phyloP scores from a whole-genome alignment of 2,797 vertebrate genomes.

The Macrochelys suwanniensis region DNA sequence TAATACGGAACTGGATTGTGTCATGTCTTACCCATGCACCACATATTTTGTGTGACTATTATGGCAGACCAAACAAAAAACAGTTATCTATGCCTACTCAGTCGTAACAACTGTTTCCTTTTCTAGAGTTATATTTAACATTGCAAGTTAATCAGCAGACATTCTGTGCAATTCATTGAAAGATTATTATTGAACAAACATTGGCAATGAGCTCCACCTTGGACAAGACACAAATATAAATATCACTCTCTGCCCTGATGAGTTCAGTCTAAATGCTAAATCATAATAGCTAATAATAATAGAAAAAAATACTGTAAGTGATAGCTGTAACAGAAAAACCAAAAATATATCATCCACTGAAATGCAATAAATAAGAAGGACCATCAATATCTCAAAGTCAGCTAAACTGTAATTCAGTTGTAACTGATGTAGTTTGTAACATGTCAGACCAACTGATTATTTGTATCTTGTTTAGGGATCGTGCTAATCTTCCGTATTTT shows the following conservation, averaged over 20 bases:
- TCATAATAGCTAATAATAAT: not conserved
- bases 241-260: not conserved
- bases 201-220: not conserved
- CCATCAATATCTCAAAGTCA: not conserved
- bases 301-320: slow-evolving; percentile 16
- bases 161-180: not conserved
- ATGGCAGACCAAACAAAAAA: not conserved
- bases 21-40: not conserved
- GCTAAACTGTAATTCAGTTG: not conserved
- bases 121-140: not conserved
- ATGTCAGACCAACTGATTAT: slow-evolving; percentile 4
- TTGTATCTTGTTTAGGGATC: not conserved
- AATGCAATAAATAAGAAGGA: not conserved
- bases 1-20: not conserved
- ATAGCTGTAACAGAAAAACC: not conserved
- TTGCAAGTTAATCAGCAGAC: not conserved
- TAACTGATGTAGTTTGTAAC: not conserved
- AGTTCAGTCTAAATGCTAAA: not conserved
- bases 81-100: not conserved
- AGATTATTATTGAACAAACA: not conserved
- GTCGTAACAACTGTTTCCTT: not conserved
- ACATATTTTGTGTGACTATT: not conserved
- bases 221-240: not conserved
- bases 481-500: slow-evolving; percentile 31
- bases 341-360: not conserved